Evolutionary conservation across 2,888 invertebrate species (phyloP).

Genomic region (Galeruca laticollis): DNA sequence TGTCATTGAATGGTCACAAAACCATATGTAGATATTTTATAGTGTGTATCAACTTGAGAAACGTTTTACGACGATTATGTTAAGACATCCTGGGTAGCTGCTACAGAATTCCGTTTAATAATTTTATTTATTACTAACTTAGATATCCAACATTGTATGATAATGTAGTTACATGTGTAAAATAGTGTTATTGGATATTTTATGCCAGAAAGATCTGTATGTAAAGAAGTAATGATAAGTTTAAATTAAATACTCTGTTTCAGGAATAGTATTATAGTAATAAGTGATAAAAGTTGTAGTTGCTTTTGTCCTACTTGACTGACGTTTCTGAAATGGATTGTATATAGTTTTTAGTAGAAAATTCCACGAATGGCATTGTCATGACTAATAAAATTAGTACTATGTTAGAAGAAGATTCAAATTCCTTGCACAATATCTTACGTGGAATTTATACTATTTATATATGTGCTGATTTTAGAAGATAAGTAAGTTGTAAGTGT

Average conservation of each 20-base stretch:
- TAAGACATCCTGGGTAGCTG: conserved; percentile 18
- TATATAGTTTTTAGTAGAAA: conserved; percentile 25
- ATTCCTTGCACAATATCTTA: conserved; percentile 9
- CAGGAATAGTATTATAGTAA: conserved; percentile 35
- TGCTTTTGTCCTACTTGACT: conserved; percentile 36
- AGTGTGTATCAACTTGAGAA: not conserved
- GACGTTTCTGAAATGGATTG: conserved; percentile 38
- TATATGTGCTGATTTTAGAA: conserved; percentile 34
- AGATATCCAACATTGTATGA: conserved; percentile 25
- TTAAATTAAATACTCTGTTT: conserved; percentile 31
- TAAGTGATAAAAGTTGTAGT: conserved; percentile 32
- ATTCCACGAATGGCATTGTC: conserved; percentile 20
- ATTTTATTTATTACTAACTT: conserved; percentile 9
- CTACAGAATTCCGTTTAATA: conserved; percentile 11
- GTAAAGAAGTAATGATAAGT: conserved; percentile 20
- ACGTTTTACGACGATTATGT: not conserved
- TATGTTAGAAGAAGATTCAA: not conserved
- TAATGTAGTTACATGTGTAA: conserved; percentile 37
- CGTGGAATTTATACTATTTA: conserved; percentile 25
- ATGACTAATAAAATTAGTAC: conserved; percentile 15
- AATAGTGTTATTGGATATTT: conserved; percentile 26
- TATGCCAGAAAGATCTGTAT: conserved; percentile 23
- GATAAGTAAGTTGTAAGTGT: conserved; percentile 44
- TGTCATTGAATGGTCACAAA: not conserved
- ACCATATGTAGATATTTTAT: not conserved